A percentile compares a stretch with the other conserved stretches of the same genome.
phyloP scores from a whole-genome alignment of 2,113 vertebrate genomes.

The Calidris pygmaea region DNA sequence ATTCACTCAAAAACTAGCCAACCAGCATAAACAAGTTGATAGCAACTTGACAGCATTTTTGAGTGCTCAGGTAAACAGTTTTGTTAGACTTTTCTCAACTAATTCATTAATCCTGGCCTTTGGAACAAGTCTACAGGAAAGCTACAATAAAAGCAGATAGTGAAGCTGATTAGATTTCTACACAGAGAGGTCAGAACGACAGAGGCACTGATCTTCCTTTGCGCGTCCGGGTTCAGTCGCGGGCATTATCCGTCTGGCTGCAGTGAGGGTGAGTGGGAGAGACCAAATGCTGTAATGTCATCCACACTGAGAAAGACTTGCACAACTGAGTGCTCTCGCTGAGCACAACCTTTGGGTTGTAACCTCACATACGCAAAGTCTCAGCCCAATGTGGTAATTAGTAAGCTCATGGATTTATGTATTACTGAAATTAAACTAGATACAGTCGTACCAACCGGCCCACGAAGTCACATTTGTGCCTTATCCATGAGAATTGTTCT shows the following conservation, averaged over 20 bases:
- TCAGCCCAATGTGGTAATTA: background rate
- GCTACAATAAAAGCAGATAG: background rate
- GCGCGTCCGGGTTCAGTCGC: background rate
- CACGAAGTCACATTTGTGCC: background rate
- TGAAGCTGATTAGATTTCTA: background rate
- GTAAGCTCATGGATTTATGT: background rate
- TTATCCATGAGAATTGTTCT: background rate
- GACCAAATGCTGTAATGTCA: background rate
- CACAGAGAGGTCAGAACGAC: background rate
- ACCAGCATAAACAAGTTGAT: background rate
- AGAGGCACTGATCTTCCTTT: background rate
- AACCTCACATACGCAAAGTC: background rate
- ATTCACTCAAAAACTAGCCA: background rate
- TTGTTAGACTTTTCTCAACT: background rate
- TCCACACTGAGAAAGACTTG: background rate
- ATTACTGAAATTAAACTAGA: background rate
- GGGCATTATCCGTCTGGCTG: background rate
- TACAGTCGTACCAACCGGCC: background rate
- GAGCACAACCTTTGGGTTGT: background rate
- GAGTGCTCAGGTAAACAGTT: background rate
- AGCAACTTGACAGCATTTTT: background rate
- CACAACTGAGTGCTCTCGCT: background rate
- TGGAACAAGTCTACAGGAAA: background rate
- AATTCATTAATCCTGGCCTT: background rate
- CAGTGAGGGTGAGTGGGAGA: background rate